Percentiles rank a stretch among this genome's conserved stretches.
Evolutionary conservation across 2,797 vertebrate species (phyloP).

Genomic region (Sphenopsis melanotis): DNA sequence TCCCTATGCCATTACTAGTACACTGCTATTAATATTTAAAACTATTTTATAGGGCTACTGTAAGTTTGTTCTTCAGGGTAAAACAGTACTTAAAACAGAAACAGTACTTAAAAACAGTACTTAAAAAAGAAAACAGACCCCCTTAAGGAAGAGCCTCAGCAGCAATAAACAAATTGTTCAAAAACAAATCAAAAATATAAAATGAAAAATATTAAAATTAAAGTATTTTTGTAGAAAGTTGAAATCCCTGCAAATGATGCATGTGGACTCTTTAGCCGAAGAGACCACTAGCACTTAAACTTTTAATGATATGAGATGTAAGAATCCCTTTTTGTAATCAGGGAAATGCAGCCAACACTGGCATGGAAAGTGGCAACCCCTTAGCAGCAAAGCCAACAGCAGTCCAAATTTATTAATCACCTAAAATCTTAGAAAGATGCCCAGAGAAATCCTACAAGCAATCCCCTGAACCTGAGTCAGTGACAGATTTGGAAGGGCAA

Average conservation of each 20-base stretch:
- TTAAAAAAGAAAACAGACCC: neutral
- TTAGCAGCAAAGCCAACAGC: neutral
- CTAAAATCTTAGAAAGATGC: neutral
- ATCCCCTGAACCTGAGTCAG: neutral
- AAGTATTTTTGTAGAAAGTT: neutral
- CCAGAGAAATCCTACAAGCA: neutral
- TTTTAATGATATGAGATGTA: neutral
- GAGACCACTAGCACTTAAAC: neutral
- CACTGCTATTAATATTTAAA: slow-evolving; percentile 1
- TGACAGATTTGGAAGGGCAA: neutral
- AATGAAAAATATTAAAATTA: neutral
- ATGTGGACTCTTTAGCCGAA: neutral
- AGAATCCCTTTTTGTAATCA: neutral
- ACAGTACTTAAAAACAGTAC: neutral
- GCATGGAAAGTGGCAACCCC: neutral
- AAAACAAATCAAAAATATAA: neutral
- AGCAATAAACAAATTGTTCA: neutral
- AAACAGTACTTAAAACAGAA: neutral
- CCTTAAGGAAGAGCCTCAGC: neutral
- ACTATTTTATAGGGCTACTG: neutral
- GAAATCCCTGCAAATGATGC: neutral
- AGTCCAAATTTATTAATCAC: neutral
- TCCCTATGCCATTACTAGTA: neutral
- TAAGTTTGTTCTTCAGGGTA: neutral
- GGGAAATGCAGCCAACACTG: neutral